Evolutionary conservation across 2,113 vertebrate genomes (phyloP), one percentile per base, ranked within the genome.

Genomic region (Rutilus rutilus): DNA sequence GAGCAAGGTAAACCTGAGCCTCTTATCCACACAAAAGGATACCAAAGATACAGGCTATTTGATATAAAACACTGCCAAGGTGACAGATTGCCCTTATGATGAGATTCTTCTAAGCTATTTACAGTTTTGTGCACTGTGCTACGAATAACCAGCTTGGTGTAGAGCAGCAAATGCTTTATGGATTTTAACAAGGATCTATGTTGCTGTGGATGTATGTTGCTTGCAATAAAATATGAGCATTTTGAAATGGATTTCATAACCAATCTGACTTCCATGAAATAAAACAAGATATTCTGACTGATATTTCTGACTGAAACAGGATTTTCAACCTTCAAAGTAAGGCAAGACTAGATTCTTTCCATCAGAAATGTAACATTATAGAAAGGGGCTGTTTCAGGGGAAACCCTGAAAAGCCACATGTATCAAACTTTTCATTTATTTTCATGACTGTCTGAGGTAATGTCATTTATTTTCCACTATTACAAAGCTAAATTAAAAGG

Each of bases 1-100:
- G 50, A 85, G 52, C 67, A 74, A 80, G 74, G 36, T 45, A 59
- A 83, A 78, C 83, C 59, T 57, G 15, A 15, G 12, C 36, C 67
- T 62, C 83, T 77, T 69, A 76, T 57, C 47, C 30, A 33, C 14
- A 67, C 73, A 65, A 67, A 19, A 71, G 54, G 36, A 75, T 42
- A 75, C 19, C 71, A 75, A 59, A 30, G 30, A 78, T n/a, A 45
- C 52, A 71, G 39, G n/a, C 78, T 79, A 62, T 64, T 69, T 64
- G 59, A 59, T 67, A 25, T 39, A 54, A 39, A 23, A 47, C 65
- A 27, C 75, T 23, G 36, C 62, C 33, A 47, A 52, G 75, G 30
- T 52, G 83, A 71, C 23, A 85, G 64, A 19, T 2, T 57, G 76
- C 23, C 3, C 9, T 57, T 15, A 30, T 23, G 5, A 17, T 59